These are phyloP conservation scores for Eospalax fontanierii DNA, from an alignment of 2,797 vertebrate genomes.

Conservation along the genomic window DNA sequence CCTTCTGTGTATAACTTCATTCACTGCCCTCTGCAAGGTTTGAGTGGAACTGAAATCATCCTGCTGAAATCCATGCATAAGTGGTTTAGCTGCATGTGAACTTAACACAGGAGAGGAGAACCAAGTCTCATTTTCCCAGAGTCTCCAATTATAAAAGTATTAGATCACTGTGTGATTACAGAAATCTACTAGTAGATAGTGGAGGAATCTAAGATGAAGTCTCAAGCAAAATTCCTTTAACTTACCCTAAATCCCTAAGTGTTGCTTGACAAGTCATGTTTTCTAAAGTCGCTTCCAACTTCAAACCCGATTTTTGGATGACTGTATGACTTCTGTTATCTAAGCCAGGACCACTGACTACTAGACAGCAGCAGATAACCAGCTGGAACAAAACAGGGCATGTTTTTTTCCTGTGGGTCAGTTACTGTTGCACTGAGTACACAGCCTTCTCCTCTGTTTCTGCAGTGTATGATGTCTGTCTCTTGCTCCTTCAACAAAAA, in stretches of 20 bases:
- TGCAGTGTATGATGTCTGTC: background rate
- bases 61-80: background rate
- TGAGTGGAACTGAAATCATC: background rate
- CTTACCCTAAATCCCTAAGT: background rate
- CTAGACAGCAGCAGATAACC: background rate
- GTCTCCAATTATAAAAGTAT: slow-evolving; percentile 31
- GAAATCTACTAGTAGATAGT: background rate
- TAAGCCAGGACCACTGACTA: background rate
- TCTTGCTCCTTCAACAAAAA: background rate
- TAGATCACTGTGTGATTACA: background rate
- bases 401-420: background rate
- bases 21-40: slow-evolving; percentile 4
- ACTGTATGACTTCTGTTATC: background rate
- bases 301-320: background rate
- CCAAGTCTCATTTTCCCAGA: background rate
- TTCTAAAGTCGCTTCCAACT: slow-evolving; percentile 36
- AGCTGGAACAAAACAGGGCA: too few relatives aligned
- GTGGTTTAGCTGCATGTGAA: background rate
- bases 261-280: background rate
- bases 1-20: background rate
- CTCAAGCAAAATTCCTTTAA: background rate
- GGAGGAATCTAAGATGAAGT: background rate
- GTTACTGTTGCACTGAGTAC: too few relatives aligned
- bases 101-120: background rate
- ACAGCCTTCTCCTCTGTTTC: background rate